Evolutionary conservation across 2,113 vertebrate genomes (phyloP).

Genomic region (Sinocyclocheilus maitianheensis): DNA sequence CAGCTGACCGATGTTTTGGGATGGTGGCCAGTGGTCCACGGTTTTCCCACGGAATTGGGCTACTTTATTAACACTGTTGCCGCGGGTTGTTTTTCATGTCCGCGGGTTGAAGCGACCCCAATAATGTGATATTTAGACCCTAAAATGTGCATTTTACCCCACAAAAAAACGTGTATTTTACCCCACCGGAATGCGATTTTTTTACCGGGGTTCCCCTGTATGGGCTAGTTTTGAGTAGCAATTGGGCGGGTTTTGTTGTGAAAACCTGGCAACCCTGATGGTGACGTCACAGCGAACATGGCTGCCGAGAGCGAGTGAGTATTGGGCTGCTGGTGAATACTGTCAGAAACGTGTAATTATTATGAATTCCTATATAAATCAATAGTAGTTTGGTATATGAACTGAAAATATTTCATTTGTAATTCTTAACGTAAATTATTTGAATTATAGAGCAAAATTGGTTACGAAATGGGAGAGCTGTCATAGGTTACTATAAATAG

Average conservation of each 20-base stretch:
- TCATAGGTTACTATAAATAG: not conserved
- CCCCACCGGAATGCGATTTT: too few relatives aligned
- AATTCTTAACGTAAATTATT: not conserved
- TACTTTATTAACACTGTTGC: too few relatives aligned
- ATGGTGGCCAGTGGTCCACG: not conserved
- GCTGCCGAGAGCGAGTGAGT: constrained; percentile 78
- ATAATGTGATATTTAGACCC: too few relatives aligned
- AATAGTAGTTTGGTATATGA: not conserved
- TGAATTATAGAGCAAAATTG: not conserved
- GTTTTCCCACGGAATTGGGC: too few relatives aligned
- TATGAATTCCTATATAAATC: not conserved
- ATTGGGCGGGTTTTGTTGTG: too few relatives aligned
- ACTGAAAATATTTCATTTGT: not conserved
- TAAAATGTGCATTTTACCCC: too few relatives aligned
- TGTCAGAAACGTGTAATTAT: not conserved
- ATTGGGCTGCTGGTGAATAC: not conserved
- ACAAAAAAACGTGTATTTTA: too few relatives aligned
- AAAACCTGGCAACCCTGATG: too few relatives aligned
- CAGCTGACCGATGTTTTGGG: not conserved
- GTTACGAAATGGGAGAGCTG: not conserved
- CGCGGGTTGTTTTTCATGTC: too few relatives aligned
- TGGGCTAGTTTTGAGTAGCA: too few relatives aligned
- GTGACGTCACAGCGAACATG: constrained; percentile 56
- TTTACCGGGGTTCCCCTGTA: too few relatives aligned
- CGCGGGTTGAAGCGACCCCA: too few relatives aligned